Conservation (phyloP, 35 echinoderm and acorn worm genomes). For the Apostichopus parvimensis region DNA sequence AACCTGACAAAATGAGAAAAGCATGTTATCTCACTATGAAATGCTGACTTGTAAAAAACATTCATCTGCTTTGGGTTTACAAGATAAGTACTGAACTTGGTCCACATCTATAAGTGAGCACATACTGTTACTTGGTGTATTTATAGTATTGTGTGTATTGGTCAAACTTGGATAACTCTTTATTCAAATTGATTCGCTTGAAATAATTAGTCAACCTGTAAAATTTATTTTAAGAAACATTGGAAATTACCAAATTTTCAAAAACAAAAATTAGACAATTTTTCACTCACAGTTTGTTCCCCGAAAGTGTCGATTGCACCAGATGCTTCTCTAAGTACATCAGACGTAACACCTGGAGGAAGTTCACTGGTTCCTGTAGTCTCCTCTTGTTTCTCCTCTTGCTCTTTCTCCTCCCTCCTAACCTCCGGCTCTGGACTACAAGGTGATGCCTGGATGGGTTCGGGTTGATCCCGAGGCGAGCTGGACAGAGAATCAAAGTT, state of each 20-base stretch:
- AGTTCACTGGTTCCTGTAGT: not conserved
- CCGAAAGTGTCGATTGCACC: conserved; percentile 81
- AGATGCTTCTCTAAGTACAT: conserved; percentile 63
- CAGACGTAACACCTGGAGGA: conserved; percentile 25
- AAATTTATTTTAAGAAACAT: too few species aligned
- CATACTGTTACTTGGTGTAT: too few species aligned
- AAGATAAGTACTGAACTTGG: too few species aligned
- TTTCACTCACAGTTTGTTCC: conserved; percentile 67
- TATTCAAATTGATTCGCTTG: too few species aligned
- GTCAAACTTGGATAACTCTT: too few species aligned
- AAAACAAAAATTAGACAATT: too few species aligned
- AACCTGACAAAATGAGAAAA: conserved; percentile 66
- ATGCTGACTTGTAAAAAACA: too few species aligned
- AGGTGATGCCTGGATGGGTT: conserved; percentile 48
- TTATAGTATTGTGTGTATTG: too few species aligned
- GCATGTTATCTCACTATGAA: not conserved
- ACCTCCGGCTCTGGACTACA: conserved; percentile 4
- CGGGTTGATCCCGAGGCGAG: conserved; percentile 52
- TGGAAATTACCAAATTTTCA: too few species aligned
- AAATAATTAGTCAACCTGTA: too few species aligned
- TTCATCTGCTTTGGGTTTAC: too few species aligned
- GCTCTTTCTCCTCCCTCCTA: conserved; percentile 4
- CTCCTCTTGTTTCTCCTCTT: not conserved
- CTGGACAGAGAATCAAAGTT: conserved; percentile 18
- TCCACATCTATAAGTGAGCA: too few species aligned